A percentile compares a stretch with the other conserved stretches of the same genome.
These are phyloP conservation scores for Orthosia incerta DNA, from an alignment of 2,888 invertebrate genomes.

Conservation along the genomic window DNA sequence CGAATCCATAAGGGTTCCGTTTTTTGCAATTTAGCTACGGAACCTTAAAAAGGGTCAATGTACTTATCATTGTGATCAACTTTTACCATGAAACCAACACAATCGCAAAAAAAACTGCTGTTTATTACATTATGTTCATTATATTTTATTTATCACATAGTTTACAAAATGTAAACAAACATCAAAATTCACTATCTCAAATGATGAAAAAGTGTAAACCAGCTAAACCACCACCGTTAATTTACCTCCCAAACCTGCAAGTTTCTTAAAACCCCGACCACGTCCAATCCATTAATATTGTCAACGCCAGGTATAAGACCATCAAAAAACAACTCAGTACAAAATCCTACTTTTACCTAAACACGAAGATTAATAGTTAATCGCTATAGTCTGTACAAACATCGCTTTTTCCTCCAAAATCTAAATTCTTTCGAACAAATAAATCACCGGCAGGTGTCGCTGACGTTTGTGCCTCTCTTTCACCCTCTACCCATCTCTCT, in stretches of 20 bases:
- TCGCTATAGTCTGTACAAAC: conserved; percentile 56
- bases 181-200: not conserved
- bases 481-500: conserved; percentile 55
- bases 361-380: conserved; percentile 57
- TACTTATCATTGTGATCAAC: no score
- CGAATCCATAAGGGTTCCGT: no score
- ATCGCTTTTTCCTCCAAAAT: conserved; percentile 73
- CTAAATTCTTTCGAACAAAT: conserved; percentile 80
- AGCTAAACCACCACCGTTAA: not conserved
- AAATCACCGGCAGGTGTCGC: conserved; percentile 81
- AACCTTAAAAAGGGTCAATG: no score
- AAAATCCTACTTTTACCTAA: conserved; percentile 46
- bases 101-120: no score
- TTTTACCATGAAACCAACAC: no score
- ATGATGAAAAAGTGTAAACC: not conserved
- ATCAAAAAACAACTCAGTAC: conserved; percentile 39
- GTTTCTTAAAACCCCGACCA: not conserved
- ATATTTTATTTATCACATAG: no score
- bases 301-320: conserved; percentile 23
- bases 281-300: conserved; percentile 43
- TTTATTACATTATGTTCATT: no score
- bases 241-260: conserved; percentile 18
- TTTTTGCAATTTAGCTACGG: no score
- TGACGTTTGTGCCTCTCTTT: conserved; percentile 69
- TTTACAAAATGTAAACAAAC: no score